Evolutionary conservation across 2,888 invertebrate species (phyloP), one percentile per base, ranked within the genome.

Genomic region (Lycaena phlaeas): DNA sequence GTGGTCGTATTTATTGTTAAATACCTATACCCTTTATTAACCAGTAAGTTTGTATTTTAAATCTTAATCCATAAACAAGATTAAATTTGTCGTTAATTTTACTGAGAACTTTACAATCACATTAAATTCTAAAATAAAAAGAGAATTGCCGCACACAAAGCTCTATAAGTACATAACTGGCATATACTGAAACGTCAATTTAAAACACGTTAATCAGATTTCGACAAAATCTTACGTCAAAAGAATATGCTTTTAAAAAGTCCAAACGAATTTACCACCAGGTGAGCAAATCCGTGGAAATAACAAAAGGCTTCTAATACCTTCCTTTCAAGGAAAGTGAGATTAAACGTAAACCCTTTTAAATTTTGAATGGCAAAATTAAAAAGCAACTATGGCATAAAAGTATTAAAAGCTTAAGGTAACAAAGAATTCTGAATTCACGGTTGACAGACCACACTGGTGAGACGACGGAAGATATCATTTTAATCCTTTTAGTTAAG

Each of bases 401-500:
- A 84, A 66, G 84, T 69, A 85, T 85, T 82, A 85, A 69, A 61
- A 71, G 81, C 72, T 85, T 81, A 84, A 70, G 73, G 81, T 77
- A 78, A 81, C 79, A 81, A 82, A 64, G 75, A 70, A 60, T 66
- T 66, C 65, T 70, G 64, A 67, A 73, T 82, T 82, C 72, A 78
- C 78, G 82, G 68, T 78, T 57, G 60, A 68, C 48, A 61, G 84
- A 79, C 81, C 84, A 81, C 82, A 84, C 81, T 76, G 75, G 65
- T 71, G 70, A 73, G 72, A 69, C 67, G 73, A 71, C 77, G 79
- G 79, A 82, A 81, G 81, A 76, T 79, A 81, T 82, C 75, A 78
- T 82, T 82, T 78, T 82, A 82, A 84, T 84, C 84, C 84, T 79
- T 84, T 84, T 84, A 82, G 79, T 76, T 79, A 81, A 84, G 82